A percentile compares a stretch with the other conserved stretches of the same genome.
These are phyloP conservation scores for Clamator glandarius DNA, from an alignment of 2,797 vertebrate genomes.

Conservation along the genomic window DNA sequence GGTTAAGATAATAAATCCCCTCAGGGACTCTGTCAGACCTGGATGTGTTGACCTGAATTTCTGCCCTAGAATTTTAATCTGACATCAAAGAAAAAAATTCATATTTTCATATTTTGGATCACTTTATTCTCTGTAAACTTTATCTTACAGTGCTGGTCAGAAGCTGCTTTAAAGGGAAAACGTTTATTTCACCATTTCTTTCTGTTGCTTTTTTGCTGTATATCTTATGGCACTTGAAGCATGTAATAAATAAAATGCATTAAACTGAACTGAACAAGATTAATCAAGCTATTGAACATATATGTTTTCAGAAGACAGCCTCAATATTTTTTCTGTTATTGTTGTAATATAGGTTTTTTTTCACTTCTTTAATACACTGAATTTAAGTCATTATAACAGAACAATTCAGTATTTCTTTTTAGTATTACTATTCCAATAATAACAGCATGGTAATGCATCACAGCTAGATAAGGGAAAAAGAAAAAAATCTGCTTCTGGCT, in stretches of 20 bases:
- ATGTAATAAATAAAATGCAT: background rate
- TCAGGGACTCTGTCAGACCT: constrained; percentile 7
- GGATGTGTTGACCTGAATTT: constrained; percentile 32
- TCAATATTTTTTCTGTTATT: background rate
- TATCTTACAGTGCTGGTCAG: background rate
- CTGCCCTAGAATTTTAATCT: background rate
- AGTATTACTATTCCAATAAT: background rate
- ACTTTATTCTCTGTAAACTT: background rate
- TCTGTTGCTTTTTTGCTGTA: background rate
- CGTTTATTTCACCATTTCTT: background rate
- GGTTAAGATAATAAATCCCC: constrained; percentile 8
- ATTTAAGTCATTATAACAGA: background rate
- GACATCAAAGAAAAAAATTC: background rate
- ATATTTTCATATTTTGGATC: background rate
- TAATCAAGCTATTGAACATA: background rate
- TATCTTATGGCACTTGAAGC: background rate
- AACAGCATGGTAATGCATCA: background rate
- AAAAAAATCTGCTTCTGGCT: background rate
- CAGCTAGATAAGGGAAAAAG: background rate
- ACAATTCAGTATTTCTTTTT: background rate
- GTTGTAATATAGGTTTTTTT: background rate
- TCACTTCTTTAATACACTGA: background rate
- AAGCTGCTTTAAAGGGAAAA: background rate
- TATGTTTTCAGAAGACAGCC: background rate
- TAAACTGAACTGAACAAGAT: background rate